Conservation (phyloP, 2,797 vertebrate genomes). For the Catharus ustulatus region DNA sequence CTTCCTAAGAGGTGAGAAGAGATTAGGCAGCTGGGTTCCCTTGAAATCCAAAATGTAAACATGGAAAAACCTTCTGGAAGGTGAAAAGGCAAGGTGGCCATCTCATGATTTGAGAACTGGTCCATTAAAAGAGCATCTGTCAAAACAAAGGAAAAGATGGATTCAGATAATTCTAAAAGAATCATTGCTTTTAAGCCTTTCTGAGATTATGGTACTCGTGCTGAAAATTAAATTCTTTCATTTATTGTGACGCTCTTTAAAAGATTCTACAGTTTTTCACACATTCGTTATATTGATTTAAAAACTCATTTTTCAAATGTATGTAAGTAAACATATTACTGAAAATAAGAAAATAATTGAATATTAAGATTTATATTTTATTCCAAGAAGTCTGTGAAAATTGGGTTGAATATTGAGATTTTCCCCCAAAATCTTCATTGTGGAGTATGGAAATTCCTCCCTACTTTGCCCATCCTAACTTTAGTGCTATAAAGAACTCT, state of each 20-base stretch:
- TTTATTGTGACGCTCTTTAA: background rate
- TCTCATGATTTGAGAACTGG: conserved; percentile 19
- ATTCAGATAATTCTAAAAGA: conserved; percentile 43
- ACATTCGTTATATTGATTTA: background rate
- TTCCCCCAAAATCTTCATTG: background rate
- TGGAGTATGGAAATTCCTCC: background rate
- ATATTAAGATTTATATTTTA: background rate
- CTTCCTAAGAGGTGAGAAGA: conserved; percentile 72
- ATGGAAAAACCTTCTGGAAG: conserved; percentile 56
- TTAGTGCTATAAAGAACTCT: background rate
- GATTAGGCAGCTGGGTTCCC: conserved; percentile 70
- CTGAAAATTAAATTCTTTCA: background rate
- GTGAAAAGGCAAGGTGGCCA: background rate
- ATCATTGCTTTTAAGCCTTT: background rate
- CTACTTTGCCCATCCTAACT: background rate
- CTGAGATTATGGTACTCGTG: background rate
- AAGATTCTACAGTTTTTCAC: background rate
- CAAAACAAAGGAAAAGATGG: conserved; percentile 61
- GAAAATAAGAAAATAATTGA: background rate
- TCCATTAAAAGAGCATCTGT: conserved; percentile 63
- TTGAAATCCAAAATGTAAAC: conserved; percentile 75
- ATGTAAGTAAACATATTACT: background rate
- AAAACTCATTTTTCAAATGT: background rate
- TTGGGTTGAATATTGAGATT: background rate
- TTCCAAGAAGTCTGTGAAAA: background rate